These are phyloP conservation scores for Drosophila crucigera DNA, from an alignment of 2,888 invertebrate genomes.

Conservation along the genomic window DNA sequence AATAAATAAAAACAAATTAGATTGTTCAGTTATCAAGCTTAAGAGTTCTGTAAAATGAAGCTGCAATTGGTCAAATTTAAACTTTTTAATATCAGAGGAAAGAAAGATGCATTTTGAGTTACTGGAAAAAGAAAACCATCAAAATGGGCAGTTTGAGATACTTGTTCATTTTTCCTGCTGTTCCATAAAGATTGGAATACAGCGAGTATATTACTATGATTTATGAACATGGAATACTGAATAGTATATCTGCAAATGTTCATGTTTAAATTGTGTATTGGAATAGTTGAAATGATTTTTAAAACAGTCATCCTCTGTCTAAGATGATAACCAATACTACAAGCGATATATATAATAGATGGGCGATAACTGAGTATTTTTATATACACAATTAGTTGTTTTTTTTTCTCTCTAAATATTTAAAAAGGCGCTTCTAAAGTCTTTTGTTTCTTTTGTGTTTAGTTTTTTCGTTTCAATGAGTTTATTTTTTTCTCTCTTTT, in stretches of 20 bases:
- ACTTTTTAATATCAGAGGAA: not conserved
- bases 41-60: not conserved
- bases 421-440: slow-evolving; percentile 30
- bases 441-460: slow-evolving; percentile 1
- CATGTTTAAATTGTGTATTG: not conserved
- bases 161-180: not conserved
- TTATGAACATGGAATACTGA: not conserved
- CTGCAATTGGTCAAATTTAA: not conserved
- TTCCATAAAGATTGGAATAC: no score
- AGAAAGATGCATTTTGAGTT: not conserved
- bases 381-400: not conserved
- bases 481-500: not conserved
- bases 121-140: not conserved
- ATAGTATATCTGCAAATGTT: not conserved
- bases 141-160: not conserved
- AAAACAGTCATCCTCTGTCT: fast-evolving
- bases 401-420: not conserved
- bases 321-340: not conserved
- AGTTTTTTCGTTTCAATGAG: slow-evolving; percentile 1
- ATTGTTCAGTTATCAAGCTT: not conserved
- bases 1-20: not conserved
- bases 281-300: not conserved
- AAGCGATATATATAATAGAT: not conserved
- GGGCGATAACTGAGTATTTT: not conserved
- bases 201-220: no score